Base-by-base conservation (phyloP, 2,797 vertebrate species). In the Discoglossus pictus region DNA sequence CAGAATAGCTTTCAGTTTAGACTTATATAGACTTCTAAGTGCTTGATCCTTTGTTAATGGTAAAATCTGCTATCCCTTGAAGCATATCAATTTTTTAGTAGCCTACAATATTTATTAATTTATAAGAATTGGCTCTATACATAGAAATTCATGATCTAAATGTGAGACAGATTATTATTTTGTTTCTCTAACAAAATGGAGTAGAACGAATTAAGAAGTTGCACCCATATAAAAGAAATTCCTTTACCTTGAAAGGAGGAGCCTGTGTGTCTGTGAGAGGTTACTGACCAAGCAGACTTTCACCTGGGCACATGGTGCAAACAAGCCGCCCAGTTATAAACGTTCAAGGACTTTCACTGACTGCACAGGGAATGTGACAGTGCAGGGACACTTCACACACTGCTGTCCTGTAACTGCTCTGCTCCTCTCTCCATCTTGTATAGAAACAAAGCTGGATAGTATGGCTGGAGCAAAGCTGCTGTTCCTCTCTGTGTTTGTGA, bases 401-500 rank as follows among this genome's bases (percentile, higher is more conserved):
- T 20, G 18, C 36, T 27, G 6, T n/a, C 52, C 8, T 7, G 40
- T 27, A 1, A 12, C 35, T 25, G 8, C 43, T 25, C 35, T 25
- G 8, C 43, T 25, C 25, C n/a, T 27, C 23, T 3, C 17, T 36
- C 18, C 18, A 16, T 8, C 27, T 8, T 8, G 8, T 31, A 31
- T 31, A 31, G 4, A 2, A 17, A 55, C 2, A 34, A 7, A 9
- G 4, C 16, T 23, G 11, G 7, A 35, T 36, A 38, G 15, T 46
- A 39, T 47, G 67, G 55, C 51, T 15, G 65, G 52, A 15, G 34
- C 2, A 3, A 65, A 42, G 15, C 38, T 73, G 24, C 11, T 68
- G 36, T 8, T 68, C 0, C 0, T 27, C 6, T 13, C 67, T 9
- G 17, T 77, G n/a, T 10, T 43, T 12, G 15, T 62, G 2, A 69